Percentiles rank a stretch among this genome's conserved stretches.
These are phyloP conservation scores for Panthera leo DNA, from an alignment of 2,113 vertebrate genomes.

Conservation along the genomic window DNA sequence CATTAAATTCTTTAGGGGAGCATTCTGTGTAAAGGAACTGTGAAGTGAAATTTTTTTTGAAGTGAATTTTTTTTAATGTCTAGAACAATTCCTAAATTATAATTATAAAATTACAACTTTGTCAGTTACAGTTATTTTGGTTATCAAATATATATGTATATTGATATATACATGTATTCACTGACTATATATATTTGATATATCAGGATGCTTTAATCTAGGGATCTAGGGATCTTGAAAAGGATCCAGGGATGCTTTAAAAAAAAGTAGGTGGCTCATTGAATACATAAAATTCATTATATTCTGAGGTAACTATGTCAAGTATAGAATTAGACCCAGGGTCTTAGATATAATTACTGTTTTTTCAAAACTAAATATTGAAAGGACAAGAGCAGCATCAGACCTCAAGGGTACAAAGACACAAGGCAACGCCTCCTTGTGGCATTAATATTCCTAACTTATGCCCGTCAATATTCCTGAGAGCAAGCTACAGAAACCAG, in stretches of 20 bases:
- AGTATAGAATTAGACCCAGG: neutral
- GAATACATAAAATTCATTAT: neutral
- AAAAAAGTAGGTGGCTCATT: neutral
- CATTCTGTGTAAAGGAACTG: neutral
- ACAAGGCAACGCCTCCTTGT: neutral
- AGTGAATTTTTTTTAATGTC: constrained; percentile 4
- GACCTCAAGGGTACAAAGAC: neutral
- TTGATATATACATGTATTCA: neutral
- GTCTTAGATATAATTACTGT: neutral
- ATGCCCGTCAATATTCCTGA: neutral
- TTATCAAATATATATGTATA: neutral
- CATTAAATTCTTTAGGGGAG: neutral
- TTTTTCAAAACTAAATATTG: neutral
- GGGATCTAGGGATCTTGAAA: no score
- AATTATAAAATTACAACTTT: neutral
- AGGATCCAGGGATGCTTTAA: neutral
- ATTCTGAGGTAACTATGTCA: neutral
- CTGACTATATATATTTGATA: neutral
- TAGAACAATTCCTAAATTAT: neutral
- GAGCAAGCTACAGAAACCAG: constrained; percentile 8
- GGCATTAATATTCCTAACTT: neutral
- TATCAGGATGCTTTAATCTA: neutral
- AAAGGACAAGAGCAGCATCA: neutral
- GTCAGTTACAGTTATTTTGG: neutral
- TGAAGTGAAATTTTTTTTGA: constrained; percentile 9